These are phyloP conservation scores for Eospalax fontanierii DNA, from an alignment of 2,797 vertebrate genomes.

Conservation along the genomic window DNA sequence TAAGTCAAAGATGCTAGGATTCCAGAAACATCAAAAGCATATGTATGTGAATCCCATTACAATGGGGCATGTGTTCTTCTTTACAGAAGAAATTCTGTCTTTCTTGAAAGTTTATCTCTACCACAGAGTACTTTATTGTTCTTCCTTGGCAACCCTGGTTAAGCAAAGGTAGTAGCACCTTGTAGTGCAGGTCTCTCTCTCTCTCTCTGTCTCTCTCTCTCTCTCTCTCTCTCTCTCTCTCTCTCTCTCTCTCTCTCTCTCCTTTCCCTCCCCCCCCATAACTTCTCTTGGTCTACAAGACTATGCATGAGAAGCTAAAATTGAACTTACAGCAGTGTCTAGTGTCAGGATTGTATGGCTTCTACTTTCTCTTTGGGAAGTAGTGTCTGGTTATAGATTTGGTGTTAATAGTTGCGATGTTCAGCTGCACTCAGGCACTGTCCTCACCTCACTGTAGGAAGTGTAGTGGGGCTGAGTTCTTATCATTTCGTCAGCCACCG, in stretches of 20 bases:
- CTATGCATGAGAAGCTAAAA: conserved; percentile 4
- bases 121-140: not conserved
- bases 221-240: not conserved
- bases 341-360: conserved; percentile 54
- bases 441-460: not conserved
- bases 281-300: conserved; percentile 68
- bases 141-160: conserved; percentile 60
- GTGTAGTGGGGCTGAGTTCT: conserved; percentile 24
- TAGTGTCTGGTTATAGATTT: not conserved
- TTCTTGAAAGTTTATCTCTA: conserved; percentile 77
- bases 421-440: not conserved
- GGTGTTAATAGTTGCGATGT: conserved; percentile 46
- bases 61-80: conserved; percentile 43
- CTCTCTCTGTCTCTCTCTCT: not conserved
- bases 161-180: conserved; percentile 34
- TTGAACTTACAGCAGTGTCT: conserved; percentile 44
- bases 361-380: conserved; percentile 47
- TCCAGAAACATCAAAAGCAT: conserved; percentile 71
- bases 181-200: not conserved
- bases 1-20: conserved; percentile 74
- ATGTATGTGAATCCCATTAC: conserved; percentile 70
- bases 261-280: not conserved
- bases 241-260: not conserved
- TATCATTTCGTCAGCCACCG: conserved; percentile 66
- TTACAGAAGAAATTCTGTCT: conserved; percentile 69